These are phyloP conservation scores for Leptothorax acervorum DNA, from an alignment of 2,888 invertebrate genomes.

Conservation along the genomic window DNA sequence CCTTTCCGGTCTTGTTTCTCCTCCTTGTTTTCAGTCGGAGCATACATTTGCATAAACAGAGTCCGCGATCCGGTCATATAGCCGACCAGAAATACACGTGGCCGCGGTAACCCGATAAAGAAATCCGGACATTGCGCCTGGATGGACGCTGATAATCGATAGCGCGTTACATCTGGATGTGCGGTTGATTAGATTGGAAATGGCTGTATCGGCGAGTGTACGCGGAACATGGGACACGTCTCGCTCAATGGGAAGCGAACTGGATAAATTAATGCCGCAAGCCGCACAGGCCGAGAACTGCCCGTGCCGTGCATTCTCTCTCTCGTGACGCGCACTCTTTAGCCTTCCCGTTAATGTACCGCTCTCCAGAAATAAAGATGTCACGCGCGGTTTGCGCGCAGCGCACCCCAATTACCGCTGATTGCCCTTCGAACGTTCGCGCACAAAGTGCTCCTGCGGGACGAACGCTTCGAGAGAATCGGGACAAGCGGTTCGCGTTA, in stretches of 20 bases:
- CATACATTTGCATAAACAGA: background rate
- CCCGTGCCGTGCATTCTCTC: background rate
- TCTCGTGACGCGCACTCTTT: slow-evolving; percentile 52
- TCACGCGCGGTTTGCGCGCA: slow-evolving; percentile 59
- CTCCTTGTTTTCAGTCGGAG: background rate
- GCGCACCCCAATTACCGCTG: slow-evolving; percentile 69
- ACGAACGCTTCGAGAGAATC: slow-evolving; percentile 45
- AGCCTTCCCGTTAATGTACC: slow-evolving; percentile 31
- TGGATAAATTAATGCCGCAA: slow-evolving; percentile 30
- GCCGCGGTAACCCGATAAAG: slow-evolving; percentile 25
- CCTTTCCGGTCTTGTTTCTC: background rate
- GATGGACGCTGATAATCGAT: slow-evolving; percentile 22
- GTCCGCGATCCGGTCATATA: background rate
- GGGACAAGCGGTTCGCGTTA: slow-evolving; percentile 50
- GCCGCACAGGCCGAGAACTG: background rate
- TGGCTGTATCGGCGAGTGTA: slow-evolving; percentile 4
- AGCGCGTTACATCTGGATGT: background rate
- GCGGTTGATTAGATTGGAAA: slow-evolving; percentile 41
- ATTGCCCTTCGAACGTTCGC: slow-evolving; percentile 70
- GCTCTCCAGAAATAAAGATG: slow-evolving; percentile 64
- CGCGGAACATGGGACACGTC: slow-evolving; percentile 10
- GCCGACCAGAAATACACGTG: background rate
- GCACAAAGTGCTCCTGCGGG: slow-evolving; percentile 68
- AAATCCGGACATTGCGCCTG: slow-evolving; percentile 20
- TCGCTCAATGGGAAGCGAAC: background rate